Percentiles rank a stretch among this genome's conserved stretches.
Evolutionary conservation across 2,888 invertebrate species (phyloP).

Genomic region (Megalurothrips usitatus): DNA sequence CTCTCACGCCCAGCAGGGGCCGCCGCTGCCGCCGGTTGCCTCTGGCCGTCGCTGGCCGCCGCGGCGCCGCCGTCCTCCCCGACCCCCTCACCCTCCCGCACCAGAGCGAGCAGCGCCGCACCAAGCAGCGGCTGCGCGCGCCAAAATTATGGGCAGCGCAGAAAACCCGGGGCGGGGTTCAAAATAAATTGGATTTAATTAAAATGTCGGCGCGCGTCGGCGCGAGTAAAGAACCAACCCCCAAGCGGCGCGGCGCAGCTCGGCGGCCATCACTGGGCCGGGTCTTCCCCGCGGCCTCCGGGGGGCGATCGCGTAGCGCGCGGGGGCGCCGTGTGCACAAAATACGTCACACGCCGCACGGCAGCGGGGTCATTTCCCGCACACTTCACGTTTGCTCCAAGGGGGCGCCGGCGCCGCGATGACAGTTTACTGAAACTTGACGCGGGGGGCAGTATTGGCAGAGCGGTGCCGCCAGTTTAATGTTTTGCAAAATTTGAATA

Average conservation of each 20-base stretch:
- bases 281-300: background rate
- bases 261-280: too few relatives aligned
- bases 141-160: constrained; percentile 1
- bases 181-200: constrained; percentile 27
- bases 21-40: background rate
- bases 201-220: constrained; percentile 17
- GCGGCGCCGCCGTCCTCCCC: background rate
- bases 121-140: background rate
- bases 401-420: too few relatives aligned
- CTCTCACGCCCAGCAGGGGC: constrained; percentile 23
- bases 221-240: background rate
- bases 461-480: too few relatives aligned
- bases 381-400: background rate
- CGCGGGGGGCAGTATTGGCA: too few relatives aligned
- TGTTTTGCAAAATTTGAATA: too few relatives aligned
- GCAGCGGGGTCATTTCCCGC: too few relatives aligned
- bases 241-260: background rate
- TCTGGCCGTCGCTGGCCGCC: background rate
- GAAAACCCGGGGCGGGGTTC: constrained; percentile 10
- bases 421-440: too few relatives aligned
- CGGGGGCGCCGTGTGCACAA: too few relatives aligned
- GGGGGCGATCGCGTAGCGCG: too few relatives aligned
- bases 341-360: too few relatives aligned
- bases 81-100: background rate
- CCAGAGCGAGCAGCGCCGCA: background rate